Evolutionary conservation across 30 jellyfish, hydroid and myxozoan species (phyloP).

Genomic region (Nemopilema nomurai): DNA sequence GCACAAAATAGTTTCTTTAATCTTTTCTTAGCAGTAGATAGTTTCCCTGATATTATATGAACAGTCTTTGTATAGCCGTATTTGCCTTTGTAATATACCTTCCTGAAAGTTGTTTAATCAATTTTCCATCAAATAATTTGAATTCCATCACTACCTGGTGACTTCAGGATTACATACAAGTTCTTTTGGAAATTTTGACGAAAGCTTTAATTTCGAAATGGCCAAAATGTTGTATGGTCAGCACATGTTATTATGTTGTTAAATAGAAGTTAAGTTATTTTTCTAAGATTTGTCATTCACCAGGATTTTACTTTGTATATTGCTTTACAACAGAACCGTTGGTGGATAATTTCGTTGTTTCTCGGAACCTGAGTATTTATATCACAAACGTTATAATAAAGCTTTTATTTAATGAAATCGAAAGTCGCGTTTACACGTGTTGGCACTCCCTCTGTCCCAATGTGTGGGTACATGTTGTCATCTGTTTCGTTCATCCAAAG

Average conservation of each 20-base stretch:
- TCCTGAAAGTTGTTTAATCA: too few relatives aligned
- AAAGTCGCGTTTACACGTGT: neutral
- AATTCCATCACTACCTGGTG: too few relatives aligned
- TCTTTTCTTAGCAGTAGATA: too few relatives aligned
- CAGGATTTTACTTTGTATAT: conserved; percentile 7
- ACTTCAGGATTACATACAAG: too few relatives aligned
- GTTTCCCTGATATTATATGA: too few relatives aligned
- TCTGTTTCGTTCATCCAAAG: too few relatives aligned
- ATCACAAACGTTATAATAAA: neutral
- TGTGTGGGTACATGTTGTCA: neutral
- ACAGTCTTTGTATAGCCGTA: too few relatives aligned
- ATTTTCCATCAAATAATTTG: too few relatives aligned
- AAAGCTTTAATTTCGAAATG: neutral
- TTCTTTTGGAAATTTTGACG: too few relatives aligned
- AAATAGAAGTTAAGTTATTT: neutral
- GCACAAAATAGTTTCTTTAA: too few relatives aligned
- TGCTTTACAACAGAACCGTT: conserved; percentile 3
- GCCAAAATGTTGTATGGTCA: neutral
- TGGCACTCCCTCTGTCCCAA: neutral
- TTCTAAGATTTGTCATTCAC: neutral
- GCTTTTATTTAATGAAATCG: conserved; percentile 7
- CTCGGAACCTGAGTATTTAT: conserved; percentile 9
- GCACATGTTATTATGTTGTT: neutral
- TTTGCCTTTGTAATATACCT: too few relatives aligned
- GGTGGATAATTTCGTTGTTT: neutral